Conservation (phyloP, 2,888 invertebrate species). For the Callosobruchus maculatus region DNA sequence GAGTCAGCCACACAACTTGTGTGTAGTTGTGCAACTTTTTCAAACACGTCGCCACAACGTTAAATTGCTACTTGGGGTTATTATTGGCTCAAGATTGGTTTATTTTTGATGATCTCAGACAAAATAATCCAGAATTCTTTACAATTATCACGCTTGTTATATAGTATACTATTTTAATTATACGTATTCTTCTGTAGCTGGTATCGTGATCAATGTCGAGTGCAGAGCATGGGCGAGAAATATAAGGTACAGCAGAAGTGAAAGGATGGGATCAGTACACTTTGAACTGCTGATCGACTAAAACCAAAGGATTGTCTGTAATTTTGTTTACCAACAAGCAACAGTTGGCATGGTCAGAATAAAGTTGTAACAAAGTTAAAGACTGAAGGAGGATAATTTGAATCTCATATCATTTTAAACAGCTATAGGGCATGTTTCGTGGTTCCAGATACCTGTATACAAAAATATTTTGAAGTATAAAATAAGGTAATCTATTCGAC, state of each 20-base stretch:
- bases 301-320: background rate
- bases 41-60: too few relatives aligned
- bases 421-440: background rate
- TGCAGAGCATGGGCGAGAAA: conserved; percentile 90
- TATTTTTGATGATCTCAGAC: too few relatives aligned
- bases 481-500: too few relatives aligned
- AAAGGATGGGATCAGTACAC: conserved; percentile 63
- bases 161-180: background rate
- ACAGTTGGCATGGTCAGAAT: background rate
- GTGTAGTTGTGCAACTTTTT: too few relatives aligned
- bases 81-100: too few relatives aligned
- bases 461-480: too few relatives aligned
- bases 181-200: conserved; percentile 44
- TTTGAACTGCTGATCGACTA: conserved; percentile 57
- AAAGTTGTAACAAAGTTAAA: background rate
- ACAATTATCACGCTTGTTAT: too few relatives aligned
- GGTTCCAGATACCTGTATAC: background rate
- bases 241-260: conserved; percentile 63
- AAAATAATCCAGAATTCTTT: too few relatives aligned
- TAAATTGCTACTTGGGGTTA: too few relatives aligned
- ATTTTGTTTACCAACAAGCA: background rate
- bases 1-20: too few relatives aligned
- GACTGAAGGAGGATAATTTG: background rate
- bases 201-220: conserved; percentile 69
- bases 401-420: background rate